Conservation (phyloP, 1,140 invertebrate genomes). For the Aricia agestis region DNA sequence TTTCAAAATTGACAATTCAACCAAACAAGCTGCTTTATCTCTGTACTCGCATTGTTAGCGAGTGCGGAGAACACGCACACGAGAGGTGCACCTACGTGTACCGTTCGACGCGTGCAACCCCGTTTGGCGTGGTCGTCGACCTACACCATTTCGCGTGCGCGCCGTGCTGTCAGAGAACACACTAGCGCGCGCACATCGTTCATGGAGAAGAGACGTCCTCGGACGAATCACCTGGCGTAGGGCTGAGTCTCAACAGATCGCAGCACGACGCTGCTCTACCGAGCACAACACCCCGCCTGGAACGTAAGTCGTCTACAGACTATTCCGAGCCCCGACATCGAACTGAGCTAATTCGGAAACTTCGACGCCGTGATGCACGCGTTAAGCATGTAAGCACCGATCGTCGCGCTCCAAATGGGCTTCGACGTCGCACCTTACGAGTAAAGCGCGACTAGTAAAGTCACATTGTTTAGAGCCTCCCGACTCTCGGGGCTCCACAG, state of each 20-base stretch:
- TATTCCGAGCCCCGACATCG: slow-evolving; percentile 79
- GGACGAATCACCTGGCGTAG: slow-evolving; percentile 66
- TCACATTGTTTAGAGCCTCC: slow-evolving; percentile 77
- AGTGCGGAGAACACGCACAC: no score
- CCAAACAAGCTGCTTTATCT: no score
- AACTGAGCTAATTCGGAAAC: slow-evolving; percentile 67
- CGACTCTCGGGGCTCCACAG: slow-evolving; percentile 72
- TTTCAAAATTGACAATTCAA: no score
- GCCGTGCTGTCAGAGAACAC: no score
- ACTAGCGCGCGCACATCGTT: no score
- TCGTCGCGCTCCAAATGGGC: slow-evolving; percentile 80
- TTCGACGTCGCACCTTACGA: slow-evolving; percentile 89
- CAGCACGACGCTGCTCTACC: slow-evolving; percentile 78
- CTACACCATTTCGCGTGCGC: no score
- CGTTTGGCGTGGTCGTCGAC: no score
- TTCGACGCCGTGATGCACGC: slow-evolving; percentile 39
- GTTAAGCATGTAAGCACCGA: slow-evolving; percentile 5
- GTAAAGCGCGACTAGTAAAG: slow-evolving; percentile 80
- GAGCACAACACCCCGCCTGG: slow-evolving; percentile 79
- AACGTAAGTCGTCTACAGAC: slow-evolving; percentile 79
- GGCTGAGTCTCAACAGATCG: slow-evolving; percentile 77
- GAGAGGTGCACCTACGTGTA: no score
- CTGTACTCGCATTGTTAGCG: no score
- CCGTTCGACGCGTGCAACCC: no score
- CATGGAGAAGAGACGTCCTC: slow-evolving; percentile 27